Evolutionary conservation across 2,113 vertebrate species (phyloP).

Genomic region (Semicossyphus pulcher): DNA sequence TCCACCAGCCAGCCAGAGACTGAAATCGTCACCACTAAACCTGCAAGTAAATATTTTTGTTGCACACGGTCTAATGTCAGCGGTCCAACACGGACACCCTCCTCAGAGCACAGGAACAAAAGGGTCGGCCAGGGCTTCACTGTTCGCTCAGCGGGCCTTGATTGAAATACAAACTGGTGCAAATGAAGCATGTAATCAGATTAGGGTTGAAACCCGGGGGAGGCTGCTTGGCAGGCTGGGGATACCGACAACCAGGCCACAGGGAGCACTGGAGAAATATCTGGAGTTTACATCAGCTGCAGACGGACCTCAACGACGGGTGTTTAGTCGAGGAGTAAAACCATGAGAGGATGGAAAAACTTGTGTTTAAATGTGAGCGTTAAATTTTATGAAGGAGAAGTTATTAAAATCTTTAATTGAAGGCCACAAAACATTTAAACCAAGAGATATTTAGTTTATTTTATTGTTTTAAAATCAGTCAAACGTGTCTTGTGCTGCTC

Average conservation of each 20-base stretch:
- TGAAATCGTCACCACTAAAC: background rate
- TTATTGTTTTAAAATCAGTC: too few species aligned
- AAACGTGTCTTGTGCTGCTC: conserved; percentile 26
- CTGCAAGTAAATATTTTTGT: conserved; percentile 16
- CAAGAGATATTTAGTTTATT: too few species aligned
- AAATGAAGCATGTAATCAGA: conserved; percentile 99
- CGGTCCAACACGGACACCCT: conserved; percentile 45
- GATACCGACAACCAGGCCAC: conserved; percentile 60
- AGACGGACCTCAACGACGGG: conserved; percentile 40
- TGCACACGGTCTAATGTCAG: conserved; percentile 28
- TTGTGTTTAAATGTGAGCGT: conserved; percentile 1
- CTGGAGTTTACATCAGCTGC: conserved; percentile 68
- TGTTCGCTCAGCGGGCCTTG: conserved; percentile 88
- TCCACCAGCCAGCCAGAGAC: background rate
- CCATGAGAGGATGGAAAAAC: conserved; percentile 39
- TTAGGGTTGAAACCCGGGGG: conserved; percentile 83
- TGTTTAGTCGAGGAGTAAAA: conserved; percentile 18
- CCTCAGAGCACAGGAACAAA: conserved; percentile 85
- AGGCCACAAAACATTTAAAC: too few species aligned
- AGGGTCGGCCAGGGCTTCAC: conserved; percentile 82
- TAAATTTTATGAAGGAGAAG: background rate
- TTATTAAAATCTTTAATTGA: background rate
- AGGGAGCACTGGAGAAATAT: conserved; percentile 69
- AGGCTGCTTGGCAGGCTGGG: conserved; percentile 63
- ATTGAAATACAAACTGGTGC: conserved; percentile 95